Conservation (phyloP, 2,797 vertebrate species). For the Rhynchotus rufescens region DNA sequence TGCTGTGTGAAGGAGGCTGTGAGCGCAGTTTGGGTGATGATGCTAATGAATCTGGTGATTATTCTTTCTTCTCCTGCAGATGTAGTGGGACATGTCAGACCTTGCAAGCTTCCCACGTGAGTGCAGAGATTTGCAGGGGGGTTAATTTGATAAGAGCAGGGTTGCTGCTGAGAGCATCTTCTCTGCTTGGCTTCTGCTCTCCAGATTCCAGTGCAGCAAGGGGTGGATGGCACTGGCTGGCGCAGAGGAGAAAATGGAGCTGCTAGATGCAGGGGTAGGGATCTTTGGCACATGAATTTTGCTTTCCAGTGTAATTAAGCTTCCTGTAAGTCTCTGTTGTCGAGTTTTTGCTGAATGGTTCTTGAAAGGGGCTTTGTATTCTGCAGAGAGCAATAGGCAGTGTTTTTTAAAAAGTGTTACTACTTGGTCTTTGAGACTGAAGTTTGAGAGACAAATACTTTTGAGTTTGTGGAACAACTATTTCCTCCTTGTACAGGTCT, state of each 20-base stretch:
- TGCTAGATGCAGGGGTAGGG: not conserved
- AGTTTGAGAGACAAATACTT: not conserved
- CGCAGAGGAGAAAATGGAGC: not conserved
- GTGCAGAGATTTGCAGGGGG: not conserved
- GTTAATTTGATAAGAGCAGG: fast-evolving
- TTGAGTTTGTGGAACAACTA: not conserved
- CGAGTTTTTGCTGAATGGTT: not conserved
- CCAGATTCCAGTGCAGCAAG: fast-evolving
- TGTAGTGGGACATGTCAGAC: fast-evolving
- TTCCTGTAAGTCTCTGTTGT: not conserved
- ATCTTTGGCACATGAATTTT: fast-evolving
- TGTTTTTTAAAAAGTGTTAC: not conserved
- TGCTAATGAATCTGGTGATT: fast-evolving
- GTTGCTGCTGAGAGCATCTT: not conserved
- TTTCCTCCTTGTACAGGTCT: fast-evolving
- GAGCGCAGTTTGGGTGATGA: not conserved
- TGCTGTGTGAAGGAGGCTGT: not conserved
- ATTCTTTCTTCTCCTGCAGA: fast-evolving
- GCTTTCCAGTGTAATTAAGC: not conserved
- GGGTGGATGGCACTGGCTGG: not conserved
- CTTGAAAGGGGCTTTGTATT: not conserved
- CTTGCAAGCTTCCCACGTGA: not conserved
- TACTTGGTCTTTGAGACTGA: not conserved
- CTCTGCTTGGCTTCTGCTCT: not conserved
- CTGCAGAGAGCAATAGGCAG: not conserved